phyloP scores from a whole-genome alignment of 1,140 invertebrate genomes.

The Zaprionus gabonicus region DNA sequence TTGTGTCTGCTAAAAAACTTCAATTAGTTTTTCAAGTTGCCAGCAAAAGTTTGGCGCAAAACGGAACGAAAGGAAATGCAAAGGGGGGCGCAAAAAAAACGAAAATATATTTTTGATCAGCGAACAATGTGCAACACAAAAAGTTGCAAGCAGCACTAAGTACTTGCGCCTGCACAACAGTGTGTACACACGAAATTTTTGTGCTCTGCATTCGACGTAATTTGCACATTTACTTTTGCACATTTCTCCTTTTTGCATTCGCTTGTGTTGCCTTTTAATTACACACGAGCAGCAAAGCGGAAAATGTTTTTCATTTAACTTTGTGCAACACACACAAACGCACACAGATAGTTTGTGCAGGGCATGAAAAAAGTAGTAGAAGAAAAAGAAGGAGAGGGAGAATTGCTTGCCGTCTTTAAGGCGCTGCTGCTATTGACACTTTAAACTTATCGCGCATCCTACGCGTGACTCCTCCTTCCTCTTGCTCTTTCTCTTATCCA shows the following conservation, averaged over 20 bases:
- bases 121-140: constrained; percentile 14
- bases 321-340: constrained; percentile 6
- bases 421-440: constrained; percentile 49
- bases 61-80: background rate
- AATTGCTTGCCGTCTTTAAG: constrained; percentile 15
- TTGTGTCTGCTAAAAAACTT: constrained; percentile 4
- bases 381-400: background rate
- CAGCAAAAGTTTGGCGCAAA: background rate
- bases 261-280: constrained; percentile 31
- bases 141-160: constrained; percentile 14
- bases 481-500: background rate
- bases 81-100: background rate
- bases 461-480: background rate
- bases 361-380: background rate
- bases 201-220: constrained; percentile 2
- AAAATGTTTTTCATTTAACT: constrained; percentile 43
- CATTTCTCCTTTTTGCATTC: background rate
- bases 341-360: background rate
- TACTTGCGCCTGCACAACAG: constrained; percentile 3
- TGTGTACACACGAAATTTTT: background rate
- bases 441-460: constrained; percentile 51
- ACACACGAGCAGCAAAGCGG: constrained; percentile 11
- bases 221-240: constrained; percentile 29
- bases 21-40: constrained; percentile 6
- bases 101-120: constrained; percentile 2